A percentile compares a stretch with the other conserved stretches of the same genome.
These are phyloP conservation scores for Zootermopsis nevadensis DNA, from an alignment of 2,888 invertebrate species.

Conservation along the genomic window DNA sequence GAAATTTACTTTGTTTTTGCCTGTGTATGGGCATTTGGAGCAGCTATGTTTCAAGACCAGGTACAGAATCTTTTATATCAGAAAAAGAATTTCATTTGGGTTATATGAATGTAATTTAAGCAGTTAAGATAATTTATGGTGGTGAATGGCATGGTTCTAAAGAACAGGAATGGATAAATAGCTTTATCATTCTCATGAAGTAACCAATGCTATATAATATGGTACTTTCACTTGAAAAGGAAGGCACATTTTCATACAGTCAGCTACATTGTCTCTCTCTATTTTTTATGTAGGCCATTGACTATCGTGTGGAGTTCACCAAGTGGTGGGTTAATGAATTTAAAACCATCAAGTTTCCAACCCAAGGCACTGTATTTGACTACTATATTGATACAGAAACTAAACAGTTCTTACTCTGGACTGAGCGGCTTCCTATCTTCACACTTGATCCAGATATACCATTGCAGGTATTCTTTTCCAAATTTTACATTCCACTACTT, in stretches of 20 bases:
- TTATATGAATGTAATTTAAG: no score
- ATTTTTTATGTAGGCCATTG: conserved; percentile 62
- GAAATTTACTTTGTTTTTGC: conserved; percentile 97
- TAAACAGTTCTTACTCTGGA: conserved; percentile 91
- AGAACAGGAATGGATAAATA: no score
- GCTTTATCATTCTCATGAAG: no score
- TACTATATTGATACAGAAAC: conserved; percentile 92
- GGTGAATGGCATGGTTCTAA: no score
- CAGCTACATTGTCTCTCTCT: background rate
- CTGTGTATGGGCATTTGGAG: conserved; percentile 97
- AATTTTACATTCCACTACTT: background rate
- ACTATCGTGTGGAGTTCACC: conserved; percentile 82
- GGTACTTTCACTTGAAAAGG: no score
- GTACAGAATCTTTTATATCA: conserved; percentile 57
- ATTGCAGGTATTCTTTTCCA: conserved; percentile 72
- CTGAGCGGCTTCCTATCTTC: conserved; percentile 88
- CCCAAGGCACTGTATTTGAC: conserved; percentile 93
- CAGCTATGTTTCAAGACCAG: conserved; percentile 97
- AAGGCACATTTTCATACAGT: no score
- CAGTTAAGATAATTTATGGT: no score
- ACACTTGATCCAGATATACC: conserved; percentile 93
- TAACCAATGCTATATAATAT: no score
- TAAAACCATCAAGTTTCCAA: conserved; percentile 92
- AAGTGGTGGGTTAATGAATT: conserved; percentile 99
- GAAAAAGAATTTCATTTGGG: no score